Conservation (phyloP, 2,113 vertebrate genomes). For the Callionymus lyra region DNA sequence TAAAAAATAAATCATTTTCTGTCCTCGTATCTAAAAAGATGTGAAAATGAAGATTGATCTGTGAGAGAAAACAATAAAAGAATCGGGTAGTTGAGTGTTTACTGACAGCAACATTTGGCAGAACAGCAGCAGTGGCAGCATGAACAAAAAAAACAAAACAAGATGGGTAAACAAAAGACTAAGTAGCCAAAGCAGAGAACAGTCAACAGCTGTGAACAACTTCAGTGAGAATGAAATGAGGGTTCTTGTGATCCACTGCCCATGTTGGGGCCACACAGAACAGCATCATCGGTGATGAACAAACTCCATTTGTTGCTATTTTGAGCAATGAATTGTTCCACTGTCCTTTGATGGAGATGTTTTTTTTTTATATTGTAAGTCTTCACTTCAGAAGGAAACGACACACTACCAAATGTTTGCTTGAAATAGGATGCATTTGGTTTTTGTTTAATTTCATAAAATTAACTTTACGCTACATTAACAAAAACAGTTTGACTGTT, state of each 20-base stretch:
- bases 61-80: slow-evolving; percentile 30
- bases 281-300: slow-evolving; percentile 10
- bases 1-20: slow-evolving; percentile 13
- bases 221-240: slow-evolving; percentile 2
- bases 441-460: too few species aligned
- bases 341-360: not conserved
- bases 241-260: slow-evolving; percentile 2
- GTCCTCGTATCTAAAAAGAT: slow-evolving; percentile 13
- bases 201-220: slow-evolving; percentile 45
- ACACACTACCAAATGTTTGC: too few species aligned
- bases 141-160: slow-evolving; percentile 9
- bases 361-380: too few species aligned
- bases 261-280: slow-evolving; percentile 2
- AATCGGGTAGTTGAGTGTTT: slow-evolving; percentile 14
- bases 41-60: slow-evolving; percentile 7
- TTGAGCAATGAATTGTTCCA: slow-evolving; percentile 1
- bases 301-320: slow-evolving; percentile 3
- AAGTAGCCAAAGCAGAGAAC: slow-evolving; percentile 32
- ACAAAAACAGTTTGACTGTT: too few species aligned
- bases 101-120: slow-evolving; percentile 51
- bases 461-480: too few species aligned
- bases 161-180: slow-evolving; percentile 43
- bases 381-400: too few species aligned
- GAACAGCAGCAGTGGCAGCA: too few species aligned
- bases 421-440: too few species aligned